phyloP scores from a whole-genome alignment of 2,797 vertebrate species.

The Trachops cirrhosus region DNA sequence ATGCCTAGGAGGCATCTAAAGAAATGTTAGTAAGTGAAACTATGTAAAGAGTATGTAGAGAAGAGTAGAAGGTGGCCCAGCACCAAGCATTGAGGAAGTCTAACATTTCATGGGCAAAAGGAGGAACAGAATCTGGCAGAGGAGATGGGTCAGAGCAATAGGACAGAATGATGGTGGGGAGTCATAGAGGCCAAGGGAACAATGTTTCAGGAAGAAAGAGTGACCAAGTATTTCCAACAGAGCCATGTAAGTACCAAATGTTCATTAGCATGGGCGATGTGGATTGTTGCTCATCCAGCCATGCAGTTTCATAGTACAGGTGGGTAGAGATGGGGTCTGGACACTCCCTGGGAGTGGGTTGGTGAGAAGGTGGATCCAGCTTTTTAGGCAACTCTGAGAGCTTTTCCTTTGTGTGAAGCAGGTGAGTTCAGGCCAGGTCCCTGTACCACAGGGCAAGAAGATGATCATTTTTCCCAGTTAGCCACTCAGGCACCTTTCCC shows the following conservation, averaged over 20 bases:
- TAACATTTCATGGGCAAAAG: rapidly evolving
- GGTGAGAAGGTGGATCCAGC: rapidly evolving
- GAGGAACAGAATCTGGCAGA: neutral
- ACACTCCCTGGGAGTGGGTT: rapidly evolving
- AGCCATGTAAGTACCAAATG: neutral
- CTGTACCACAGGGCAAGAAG: too few species aligned
- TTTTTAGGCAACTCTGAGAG: neutral
- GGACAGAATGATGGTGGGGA: rapidly evolving
- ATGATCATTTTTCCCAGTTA: neutral
- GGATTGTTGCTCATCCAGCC: neutral
- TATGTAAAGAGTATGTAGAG: too few species aligned
- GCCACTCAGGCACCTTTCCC: neutral
- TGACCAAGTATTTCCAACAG: neutral
- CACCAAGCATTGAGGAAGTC: neutral
- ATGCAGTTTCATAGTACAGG: neutral
- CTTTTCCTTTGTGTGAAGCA: neutral
- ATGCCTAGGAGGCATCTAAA: neutral
- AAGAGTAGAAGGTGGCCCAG: neutral
- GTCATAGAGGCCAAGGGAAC: neutral
- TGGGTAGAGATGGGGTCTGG: rapidly evolving
- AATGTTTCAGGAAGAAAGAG: neutral
- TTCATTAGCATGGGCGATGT: neutral
- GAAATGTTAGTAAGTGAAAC: neutral
- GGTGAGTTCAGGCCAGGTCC: too few species aligned
- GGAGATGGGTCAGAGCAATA: neutral